Conservation (phyloP, 2,888 invertebrate genomes). For the Sthenelais limicola region DNA sequence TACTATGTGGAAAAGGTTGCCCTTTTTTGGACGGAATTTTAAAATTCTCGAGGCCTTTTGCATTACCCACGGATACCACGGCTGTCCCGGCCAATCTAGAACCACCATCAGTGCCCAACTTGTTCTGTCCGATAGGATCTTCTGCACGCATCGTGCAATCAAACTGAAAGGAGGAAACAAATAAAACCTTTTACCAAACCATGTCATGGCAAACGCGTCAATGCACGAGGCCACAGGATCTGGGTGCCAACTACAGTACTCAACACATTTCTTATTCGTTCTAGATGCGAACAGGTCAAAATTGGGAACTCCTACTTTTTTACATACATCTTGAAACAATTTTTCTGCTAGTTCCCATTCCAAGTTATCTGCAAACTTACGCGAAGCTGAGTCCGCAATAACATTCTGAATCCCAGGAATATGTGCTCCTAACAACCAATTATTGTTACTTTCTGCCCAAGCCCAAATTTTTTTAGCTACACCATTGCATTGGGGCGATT, state of each 20-base stretch:
- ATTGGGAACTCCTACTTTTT: not conserved
- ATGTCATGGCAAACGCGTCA: not conserved
- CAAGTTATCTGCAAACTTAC: not conserved
- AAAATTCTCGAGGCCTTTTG: not conserved
- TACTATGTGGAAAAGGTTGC: not conserved
- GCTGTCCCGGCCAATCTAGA: not conserved
- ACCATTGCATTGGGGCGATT: not conserved
- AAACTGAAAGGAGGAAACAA: conserved; percentile 19
- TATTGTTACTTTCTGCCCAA: not conserved
- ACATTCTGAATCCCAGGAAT: not conserved
- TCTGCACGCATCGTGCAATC: not conserved
- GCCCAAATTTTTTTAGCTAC: conserved; percentile 9
- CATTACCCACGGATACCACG: not conserved
- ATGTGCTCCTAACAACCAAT: not conserved
- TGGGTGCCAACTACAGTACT: not conserved
- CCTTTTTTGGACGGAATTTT: not conserved
- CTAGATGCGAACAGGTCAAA: conserved; percentile 3
- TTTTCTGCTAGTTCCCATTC: not conserved
- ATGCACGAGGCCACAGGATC: not conserved
- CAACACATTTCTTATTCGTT: not conserved
- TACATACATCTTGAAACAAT: not conserved
- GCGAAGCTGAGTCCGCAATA: not conserved
- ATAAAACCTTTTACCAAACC: not conserved
- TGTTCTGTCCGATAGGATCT: not conserved
- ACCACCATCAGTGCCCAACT: not conserved